These are phyloP conservation scores for Eurytoma adleriae DNA, from an alignment of 2,888 invertebrate species.

Conservation along the genomic window DNA sequence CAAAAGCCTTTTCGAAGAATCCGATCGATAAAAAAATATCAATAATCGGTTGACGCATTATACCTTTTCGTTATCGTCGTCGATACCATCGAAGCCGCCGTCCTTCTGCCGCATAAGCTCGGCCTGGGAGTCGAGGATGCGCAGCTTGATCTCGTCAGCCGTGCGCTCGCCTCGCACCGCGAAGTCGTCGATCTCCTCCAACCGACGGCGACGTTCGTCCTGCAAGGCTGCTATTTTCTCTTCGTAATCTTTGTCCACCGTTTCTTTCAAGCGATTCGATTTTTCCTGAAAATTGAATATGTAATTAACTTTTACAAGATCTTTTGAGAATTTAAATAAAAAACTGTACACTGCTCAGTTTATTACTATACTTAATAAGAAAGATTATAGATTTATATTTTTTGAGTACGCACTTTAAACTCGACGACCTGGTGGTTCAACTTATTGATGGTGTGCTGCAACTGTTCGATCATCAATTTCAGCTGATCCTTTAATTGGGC, in stretches of 20 bases:
- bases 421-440: slow-evolving; percentile 79
- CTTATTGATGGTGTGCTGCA: slow-evolving; percentile 77
- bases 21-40: too few species aligned
- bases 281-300: slow-evolving; percentile 74
- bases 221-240: slow-evolving; percentile 78
- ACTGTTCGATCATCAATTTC: slow-evolving; percentile 78
- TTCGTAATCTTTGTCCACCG: slow-evolving; percentile 78
- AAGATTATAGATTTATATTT: background rate
- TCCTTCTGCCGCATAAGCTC: slow-evolving; percentile 75
- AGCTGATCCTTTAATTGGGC: slow-evolving; percentile 80
- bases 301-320: too few species aligned
- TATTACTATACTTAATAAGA: background rate
- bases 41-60: too few species aligned
- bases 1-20: too few species aligned
- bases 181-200: slow-evolving; percentile 76
- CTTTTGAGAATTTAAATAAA: too few species aligned
- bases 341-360: too few species aligned
- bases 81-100: slow-evolving; percentile 65
- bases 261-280: slow-evolving; percentile 78
- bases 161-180: slow-evolving; percentile 76
- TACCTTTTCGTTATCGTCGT: slow-evolving; percentile 77
- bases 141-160: slow-evolving; percentile 76
- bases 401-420: slow-evolving; percentile 76
- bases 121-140: slow-evolving; percentile 76
- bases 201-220: slow-evolving; percentile 75